phyloP scores from a whole-genome alignment of 37 sponge, comb jelly and placozoan genomes.

The Geodia barretti region DNA sequence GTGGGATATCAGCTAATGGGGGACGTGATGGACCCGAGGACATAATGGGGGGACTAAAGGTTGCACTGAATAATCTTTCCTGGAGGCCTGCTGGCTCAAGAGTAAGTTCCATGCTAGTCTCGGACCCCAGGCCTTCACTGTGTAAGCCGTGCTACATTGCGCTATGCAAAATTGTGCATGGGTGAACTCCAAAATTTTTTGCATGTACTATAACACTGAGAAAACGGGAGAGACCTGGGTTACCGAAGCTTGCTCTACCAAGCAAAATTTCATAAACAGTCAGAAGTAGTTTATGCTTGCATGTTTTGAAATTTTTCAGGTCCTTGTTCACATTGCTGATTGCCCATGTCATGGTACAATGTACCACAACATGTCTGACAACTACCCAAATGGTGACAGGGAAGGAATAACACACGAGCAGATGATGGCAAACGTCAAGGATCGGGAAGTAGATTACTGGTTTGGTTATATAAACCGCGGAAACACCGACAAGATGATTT shows the following conservation, averaged over 20 bases:
- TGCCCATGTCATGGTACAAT: conserved; percentile 73
- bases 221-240: too few species aligned
- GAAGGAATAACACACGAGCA: conserved; percentile 67
- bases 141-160: too few species aligned
- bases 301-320: conserved; percentile 26
- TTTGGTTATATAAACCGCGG: conserved; percentile 72
- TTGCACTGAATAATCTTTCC: conserved; percentile 28
- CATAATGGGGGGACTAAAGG: conserved; percentile 72
- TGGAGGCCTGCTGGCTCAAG: conserved; percentile 56
- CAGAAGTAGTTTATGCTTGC: background rate
- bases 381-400: conserved; percentile 72
- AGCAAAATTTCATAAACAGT: background rate
- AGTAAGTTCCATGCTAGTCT: too few species aligned
- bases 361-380: conserved; percentile 57
- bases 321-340: conserved; percentile 82
- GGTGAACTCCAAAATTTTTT: background rate
- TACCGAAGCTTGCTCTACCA: too few species aligned
- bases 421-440: conserved; percentile 63
- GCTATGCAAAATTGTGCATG: background rate
- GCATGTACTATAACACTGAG: too few species aligned
- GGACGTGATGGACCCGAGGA: conserved; percentile 79
- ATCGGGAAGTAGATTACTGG: conserved; percentile 69
- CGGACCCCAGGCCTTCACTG: too few species aligned
- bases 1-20: conserved; percentile 54
- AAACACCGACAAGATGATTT: conserved; percentile 76